Evolutionary conservation across 2,797 vertebrate genomes (phyloP).

Genomic region (Sebastes trivittatus): DNA sequence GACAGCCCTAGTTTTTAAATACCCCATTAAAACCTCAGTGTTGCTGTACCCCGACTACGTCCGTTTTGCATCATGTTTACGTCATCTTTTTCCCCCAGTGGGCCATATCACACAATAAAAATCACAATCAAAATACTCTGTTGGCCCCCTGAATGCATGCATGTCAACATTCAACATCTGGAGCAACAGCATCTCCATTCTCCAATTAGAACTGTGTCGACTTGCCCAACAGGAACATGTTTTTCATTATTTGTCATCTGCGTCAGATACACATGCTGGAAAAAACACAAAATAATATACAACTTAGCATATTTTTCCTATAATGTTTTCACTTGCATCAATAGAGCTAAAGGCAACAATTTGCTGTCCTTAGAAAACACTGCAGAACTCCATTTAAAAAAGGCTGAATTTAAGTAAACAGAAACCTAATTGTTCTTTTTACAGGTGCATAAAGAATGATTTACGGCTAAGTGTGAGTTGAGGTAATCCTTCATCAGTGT

Average conservation of each 20-base stretch:
- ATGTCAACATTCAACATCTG: neutral
- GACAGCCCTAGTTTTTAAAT: neutral
- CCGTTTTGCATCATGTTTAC: neutral
- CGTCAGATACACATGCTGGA: neutral
- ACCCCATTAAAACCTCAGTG: neutral
- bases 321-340: neutral
- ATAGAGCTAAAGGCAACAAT: neutral
- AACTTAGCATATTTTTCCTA: neutral
- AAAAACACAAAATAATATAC: too few species aligned
- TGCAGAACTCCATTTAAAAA: neutral
- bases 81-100: neutral
- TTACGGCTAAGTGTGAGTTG: neutral
- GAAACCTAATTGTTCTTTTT: neutral
- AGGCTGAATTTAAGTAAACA: neutral
- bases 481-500: neutral
- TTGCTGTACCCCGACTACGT: neutral
- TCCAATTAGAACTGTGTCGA: neutral
- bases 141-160: neutral
- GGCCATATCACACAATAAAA: neutral
- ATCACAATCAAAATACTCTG: neutral
- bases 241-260: neutral
- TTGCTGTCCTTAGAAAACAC: neutral
- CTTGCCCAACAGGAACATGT: neutral
- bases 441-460: neutral
- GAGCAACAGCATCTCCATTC: neutral